Base-by-base conservation (phyloP, 2,113 vertebrate genomes). In the Tangachromis dhanisi region DNA sequence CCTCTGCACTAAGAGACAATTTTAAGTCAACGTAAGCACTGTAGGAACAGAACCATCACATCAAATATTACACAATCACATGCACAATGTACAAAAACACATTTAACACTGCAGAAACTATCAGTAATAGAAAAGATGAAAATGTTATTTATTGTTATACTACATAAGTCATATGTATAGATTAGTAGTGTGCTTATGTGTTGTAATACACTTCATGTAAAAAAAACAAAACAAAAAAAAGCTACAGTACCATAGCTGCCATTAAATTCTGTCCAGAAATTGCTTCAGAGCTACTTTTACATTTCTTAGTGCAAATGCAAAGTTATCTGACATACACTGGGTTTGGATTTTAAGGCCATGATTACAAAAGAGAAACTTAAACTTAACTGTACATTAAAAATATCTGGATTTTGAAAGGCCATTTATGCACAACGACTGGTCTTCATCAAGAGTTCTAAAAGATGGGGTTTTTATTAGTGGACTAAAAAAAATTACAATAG, bases 261-360 rank as follows among this genome's bases (percentile, higher is more conserved):
- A 29, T 53, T 19, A 55, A 33, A 66, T 59, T 80, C 47, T 51
- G 53, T 57, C 17, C 68, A 83, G 80, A 79, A 68, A 71, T 51
- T 16, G 33, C 26, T 83, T 83, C 51, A 85, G 86, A 90, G 82
- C 78, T 82, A 66, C 55, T 81, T 76, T 79, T 7, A 4, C 21
- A 73, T 83, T 26, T 38, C 90, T 89, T 86, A 90, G 90, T 93
- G 91, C 92, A 94, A 93, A 89, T 88, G 29, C 47, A 88, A 79
- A 83, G 6, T 53, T 90, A 21, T 63, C 47, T n/a, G 24, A 84
- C 29, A 61, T 33, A 55, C 40, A 51, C n/a, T 31, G 8, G 35
- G 26, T 85, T 91, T 85, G n/a, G 76, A 84, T 88, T 84, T 86
- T 90, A 95, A 94, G 90, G 93, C 92, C 88, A 82, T 87, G 5